Conservation (phyloP, 2,888 invertebrate species). For the Sinopyrophorus schimmeli region DNA sequence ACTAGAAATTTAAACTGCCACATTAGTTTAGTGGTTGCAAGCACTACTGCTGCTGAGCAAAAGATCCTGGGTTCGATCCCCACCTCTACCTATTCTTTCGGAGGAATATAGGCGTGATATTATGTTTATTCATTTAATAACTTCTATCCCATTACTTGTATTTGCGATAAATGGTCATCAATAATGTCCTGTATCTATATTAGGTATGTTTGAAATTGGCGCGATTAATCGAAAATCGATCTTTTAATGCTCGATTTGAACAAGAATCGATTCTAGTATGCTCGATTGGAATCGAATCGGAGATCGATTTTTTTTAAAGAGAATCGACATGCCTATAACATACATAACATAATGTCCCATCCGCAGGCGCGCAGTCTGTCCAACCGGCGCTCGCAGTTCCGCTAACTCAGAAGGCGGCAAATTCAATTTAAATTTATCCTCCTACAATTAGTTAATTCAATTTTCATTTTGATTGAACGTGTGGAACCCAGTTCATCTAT, state of each 20-base stretch:
- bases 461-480: no score
- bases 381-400: no score
- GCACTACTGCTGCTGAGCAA: not conserved
- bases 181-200: no score
- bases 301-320: slow-evolving; percentile 6
- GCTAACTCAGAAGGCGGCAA: no score
- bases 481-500: no score
- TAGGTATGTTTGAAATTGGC: slow-evolving; percentile 8
- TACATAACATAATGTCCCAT: no score
- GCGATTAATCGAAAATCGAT: slow-evolving; percentile 9
- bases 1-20: slow-evolving; percentile 1
- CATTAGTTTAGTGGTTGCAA: slow-evolving; percentile 1
- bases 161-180: slow-evolving; percentile 6
- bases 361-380: no score
- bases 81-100: slow-evolving; percentile 1
- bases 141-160: slow-evolving; percentile 6
- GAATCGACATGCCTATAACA: slow-evolving; percentile 7
- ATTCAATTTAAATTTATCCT: no score
- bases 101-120: slow-evolving; percentile 6
- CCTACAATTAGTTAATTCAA: no score
- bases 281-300: slow-evolving; percentile 6
- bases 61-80: slow-evolving; percentile 1
- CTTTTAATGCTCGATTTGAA: slow-evolving; percentile 7
- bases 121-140: slow-evolving; percentile 7
- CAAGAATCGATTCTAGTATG: slow-evolving; percentile 9